phyloP scores from a whole-genome alignment of 2,888 invertebrate genomes.

The Phyto melanocephala region DNA sequence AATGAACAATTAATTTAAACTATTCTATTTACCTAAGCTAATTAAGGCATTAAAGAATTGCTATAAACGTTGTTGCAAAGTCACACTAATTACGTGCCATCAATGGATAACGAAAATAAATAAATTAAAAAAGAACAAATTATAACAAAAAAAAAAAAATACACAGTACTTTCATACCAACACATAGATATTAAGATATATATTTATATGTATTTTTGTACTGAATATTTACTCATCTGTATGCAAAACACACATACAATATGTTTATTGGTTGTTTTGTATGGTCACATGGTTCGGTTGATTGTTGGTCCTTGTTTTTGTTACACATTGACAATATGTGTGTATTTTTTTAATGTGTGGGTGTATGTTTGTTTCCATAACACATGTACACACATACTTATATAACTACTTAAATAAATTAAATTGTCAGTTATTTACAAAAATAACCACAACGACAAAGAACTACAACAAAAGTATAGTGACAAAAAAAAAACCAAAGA shows the following conservation, averaged over 20 bases:
- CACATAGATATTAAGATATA: too few species aligned
- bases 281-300: slow-evolving; percentile 39
- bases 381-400: neutral
- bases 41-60: slow-evolving; percentile 39
- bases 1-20: slow-evolving; percentile 31
- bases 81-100: slow-evolving; percentile 45
- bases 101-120: slow-evolving; percentile 24
- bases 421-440: slow-evolving; percentile 77
- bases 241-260: slow-evolving; percentile 40
- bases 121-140: slow-evolving; percentile 7
- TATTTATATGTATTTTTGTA: neutral
- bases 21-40: slow-evolving; percentile 35
- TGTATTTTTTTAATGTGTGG: neutral
- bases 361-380: neutral
- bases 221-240: slow-evolving; percentile 36
- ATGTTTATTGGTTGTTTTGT: slow-evolving; percentile 64
- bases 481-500: slow-evolving; percentile 8
- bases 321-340: neutral
- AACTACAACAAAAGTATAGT: slow-evolving; percentile 60
- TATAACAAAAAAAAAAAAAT: neutral
- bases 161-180: too few species aligned
- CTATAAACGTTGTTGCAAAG: slow-evolving; percentile 22
- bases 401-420: slow-evolving; percentile 72
- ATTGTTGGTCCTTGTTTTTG: slow-evolving; percentile 35
- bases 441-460: slow-evolving; percentile 64